Evolutionary conservation across 2,797 vertebrate genomes (phyloP).

Genomic region (Zenarchopterus dispar): DNA sequence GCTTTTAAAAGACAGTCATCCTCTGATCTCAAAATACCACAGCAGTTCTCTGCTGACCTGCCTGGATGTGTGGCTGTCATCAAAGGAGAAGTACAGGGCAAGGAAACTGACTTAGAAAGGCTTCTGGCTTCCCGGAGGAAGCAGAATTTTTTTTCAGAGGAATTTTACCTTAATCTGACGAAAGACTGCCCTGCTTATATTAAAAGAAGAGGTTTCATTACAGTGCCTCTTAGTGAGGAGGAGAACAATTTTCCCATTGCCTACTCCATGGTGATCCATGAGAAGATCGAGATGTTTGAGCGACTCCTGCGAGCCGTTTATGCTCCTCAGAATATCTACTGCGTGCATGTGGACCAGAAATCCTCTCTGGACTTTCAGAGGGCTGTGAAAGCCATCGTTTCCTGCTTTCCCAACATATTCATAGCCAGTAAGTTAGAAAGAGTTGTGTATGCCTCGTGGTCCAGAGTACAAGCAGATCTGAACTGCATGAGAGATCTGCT

Average conservation of each 20-base stretch:
- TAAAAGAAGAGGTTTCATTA: conserved; percentile 74
- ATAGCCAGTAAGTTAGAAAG: conserved; percentile 80
- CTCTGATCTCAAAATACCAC: conserved; percentile 12
- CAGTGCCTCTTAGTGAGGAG: conserved; percentile 77
- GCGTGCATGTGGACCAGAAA: conserved; percentile 86
- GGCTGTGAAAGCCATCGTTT: conserved; percentile 78
- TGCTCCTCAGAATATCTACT: conserved; percentile 89
- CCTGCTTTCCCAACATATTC: conserved; percentile 89
- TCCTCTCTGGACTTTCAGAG: conserved; percentile 71
- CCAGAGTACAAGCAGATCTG: conserved; percentile 87
- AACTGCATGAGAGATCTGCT: conserved; percentile 89
- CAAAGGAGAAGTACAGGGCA: conserved; percentile 62
- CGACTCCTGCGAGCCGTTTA: conserved; percentile 85
- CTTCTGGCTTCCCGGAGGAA: conserved; percentile 66
- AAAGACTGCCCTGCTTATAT: conserved; percentile 80
- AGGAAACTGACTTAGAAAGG: conserved; percentile 36
- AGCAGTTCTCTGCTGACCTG: conserved; percentile 51
- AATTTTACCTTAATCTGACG: conserved; percentile 80
- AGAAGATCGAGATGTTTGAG: conserved; percentile 89
- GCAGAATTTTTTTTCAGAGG: conserved; percentile 43
- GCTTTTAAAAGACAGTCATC: fast-evolving
- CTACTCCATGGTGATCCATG: conserved; percentile 89
- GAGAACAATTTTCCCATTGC: conserved; percentile 86
- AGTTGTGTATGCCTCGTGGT: conserved; percentile 88
- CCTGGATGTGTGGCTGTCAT: conserved; percentile 76